Base-by-base conservation (phyloP, 2,888 invertebrate genomes). In the Heliconius sara region DNA sequence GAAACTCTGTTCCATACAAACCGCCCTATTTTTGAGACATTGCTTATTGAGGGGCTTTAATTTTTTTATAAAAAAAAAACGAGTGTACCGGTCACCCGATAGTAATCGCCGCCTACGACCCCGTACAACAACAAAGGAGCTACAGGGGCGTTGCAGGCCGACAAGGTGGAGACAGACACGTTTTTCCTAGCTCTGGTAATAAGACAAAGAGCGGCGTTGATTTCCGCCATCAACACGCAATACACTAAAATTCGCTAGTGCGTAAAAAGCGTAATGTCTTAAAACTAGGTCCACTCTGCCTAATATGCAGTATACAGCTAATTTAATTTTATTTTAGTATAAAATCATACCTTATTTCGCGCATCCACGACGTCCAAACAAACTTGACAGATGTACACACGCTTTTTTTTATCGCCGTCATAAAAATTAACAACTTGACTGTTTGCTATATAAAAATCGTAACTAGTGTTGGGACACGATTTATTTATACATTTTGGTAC, bases 401-500 rank as follows among this genome's bases (percentile, higher is more conserved):
- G 83, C 19, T 83, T 85, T 77, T 86, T 88, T 30, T 83, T 83
- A 19, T 83, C 89, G 0, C 91, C 89, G 9, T 95, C 95, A 82
- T 93, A 96, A 84, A 91, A 95, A 0, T 91, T 86, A 1, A 93
- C 86, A 0, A 93, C 90, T 68, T 89, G 22, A 90, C 94, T 71
- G 27, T 96, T 96, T 0, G 91, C 90, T 3, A 89, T 0, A 83
- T 87, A 27, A 93, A 81, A 93, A 1, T 76, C 12, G 84, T 0
- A 68, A 72, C 0, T 70, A 70, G 65, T 67, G 4, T 80, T 94
- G 34, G 85, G 84, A 85, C 97, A 97, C 16, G 88, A 86, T 63
- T 94, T 94, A 89, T 97, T 97, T 12, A 97, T 92, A 83, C 97
- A 97, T 39, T 85, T 88, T 16, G 80, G n/a, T 16, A 19, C 34